Evolutionary conservation across 2,113 vertebrate species (phyloP).

Genomic region (Eclectus roratus): DNA sequence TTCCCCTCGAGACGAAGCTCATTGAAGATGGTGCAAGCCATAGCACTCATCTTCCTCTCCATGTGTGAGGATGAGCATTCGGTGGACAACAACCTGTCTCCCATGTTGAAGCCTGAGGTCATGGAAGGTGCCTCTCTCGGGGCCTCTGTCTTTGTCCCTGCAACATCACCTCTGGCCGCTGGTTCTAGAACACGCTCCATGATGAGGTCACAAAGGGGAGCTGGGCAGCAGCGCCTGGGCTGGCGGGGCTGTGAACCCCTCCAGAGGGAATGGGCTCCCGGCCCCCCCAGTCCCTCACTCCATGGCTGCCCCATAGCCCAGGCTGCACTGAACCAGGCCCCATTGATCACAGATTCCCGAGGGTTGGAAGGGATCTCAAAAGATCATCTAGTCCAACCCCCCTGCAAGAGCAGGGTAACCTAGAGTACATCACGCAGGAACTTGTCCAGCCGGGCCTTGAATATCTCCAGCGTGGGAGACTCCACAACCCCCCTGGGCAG

Average conservation of each 20-base stretch:
- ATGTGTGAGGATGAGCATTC: slow-evolving; percentile 44
- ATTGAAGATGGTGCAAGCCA: slow-evolving; percentile 74
- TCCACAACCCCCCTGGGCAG: no score
- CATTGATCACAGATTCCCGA: background rate
- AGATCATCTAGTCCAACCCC: no score
- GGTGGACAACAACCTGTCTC: background rate
- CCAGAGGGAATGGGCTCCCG: fast-evolving
- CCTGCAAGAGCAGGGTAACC: no score
- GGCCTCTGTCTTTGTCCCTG: background rate
- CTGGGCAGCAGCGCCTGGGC: background rate
- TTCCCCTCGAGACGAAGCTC: slow-evolving; percentile 80
- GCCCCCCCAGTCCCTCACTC: background rate
- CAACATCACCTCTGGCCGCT: background rate
- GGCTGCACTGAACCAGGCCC: background rate
- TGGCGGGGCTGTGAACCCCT: fast-evolving
- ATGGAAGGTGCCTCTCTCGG: background rate
- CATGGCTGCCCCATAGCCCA: fast-evolving
- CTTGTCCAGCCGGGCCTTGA: no score
- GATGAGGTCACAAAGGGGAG: background rate
- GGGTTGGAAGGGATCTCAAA: no score
- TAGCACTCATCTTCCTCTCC: slow-evolving; percentile 73
- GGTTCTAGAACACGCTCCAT: slow-evolving; percentile 50
- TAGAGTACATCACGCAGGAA: no score
- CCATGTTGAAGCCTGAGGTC: slow-evolving; percentile 21
- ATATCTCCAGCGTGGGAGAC: no score